These are phyloP conservation scores for Oscheius onirici DNA, from an alignment of 2,888 invertebrate species.

Conservation along the genomic window DNA sequence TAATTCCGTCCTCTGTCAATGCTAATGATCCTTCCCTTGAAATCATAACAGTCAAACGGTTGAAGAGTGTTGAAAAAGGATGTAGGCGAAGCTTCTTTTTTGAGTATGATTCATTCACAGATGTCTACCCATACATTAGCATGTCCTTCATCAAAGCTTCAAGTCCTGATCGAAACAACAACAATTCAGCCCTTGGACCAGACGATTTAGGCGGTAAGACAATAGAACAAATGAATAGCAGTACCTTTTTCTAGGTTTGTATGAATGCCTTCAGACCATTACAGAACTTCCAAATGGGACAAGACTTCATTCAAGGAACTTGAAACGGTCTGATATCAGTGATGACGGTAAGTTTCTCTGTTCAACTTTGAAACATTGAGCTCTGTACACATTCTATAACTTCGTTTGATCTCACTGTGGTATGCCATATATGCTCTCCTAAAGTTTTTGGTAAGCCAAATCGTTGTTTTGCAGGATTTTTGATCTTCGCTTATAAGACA, in stretches of 20 bases:
- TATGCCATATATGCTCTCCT: neutral
- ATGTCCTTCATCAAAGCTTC: conserved; percentile 45
- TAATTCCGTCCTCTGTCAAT: conserved; percentile 38
- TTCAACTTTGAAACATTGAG: neutral
- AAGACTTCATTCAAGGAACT: neutral
- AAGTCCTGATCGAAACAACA: neutral
- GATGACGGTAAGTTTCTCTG: conserved; percentile 18
- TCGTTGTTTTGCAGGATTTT: conserved; percentile 44
- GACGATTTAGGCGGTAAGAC: conserved; percentile 16
- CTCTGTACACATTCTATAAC: neutral
- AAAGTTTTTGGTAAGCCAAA: neutral
- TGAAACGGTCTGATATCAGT: neutral
- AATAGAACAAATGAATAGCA: no score
- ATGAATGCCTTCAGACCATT: conserved; percentile 48
- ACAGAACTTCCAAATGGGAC: conserved; percentile 11
- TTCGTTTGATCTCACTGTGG: neutral
- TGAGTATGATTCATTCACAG: conserved; percentile 28
- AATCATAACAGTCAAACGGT: conserved; percentile 48
- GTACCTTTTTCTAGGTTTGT: no score
- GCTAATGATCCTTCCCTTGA: conserved; percentile 42
- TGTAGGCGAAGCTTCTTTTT: conserved; percentile 36
- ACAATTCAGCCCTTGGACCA: conserved; percentile 9
- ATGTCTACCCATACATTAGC: conserved; percentile 47
- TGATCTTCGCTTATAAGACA: conserved; percentile 59
- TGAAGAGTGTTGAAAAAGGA: conserved; percentile 51